Percentiles rank a stretch among this genome's conserved stretches.
Conservation (phyloP, 1,140 invertebrate species). For the Drosophila obscura region DNA sequence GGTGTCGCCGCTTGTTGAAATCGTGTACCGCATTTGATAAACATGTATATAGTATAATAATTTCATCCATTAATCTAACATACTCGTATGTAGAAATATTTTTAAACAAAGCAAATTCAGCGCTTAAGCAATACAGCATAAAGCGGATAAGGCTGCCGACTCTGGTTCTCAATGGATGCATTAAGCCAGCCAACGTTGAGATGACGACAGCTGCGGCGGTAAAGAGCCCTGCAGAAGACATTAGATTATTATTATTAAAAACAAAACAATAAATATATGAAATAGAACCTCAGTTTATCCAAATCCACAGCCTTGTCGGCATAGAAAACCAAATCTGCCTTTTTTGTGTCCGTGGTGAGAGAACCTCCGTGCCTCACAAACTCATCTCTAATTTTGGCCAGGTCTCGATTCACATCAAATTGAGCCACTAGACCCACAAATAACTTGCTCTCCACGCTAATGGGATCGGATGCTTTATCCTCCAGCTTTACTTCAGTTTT, state of each 20-base stretch:
- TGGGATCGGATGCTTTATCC: background rate
- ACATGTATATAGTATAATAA: conserved; percentile 28
- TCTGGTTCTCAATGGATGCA: conserved; percentile 38
- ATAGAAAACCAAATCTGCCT: conserved; percentile 56
- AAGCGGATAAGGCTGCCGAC: conserved; percentile 52
- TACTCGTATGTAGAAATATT: conserved; percentile 1
- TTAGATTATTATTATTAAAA: background rate
- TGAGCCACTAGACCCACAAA: conserved; percentile 55
- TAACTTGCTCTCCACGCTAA: conserved; percentile 22
- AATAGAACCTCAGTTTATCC: conserved; percentile 41
- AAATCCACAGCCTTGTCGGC: conserved; percentile 13
- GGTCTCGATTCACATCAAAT: conserved; percentile 32
- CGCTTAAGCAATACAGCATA: conserved; percentile 51
- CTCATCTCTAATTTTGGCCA: conserved; percentile 12
- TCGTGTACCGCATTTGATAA: conserved; percentile 19
- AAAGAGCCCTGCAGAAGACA: conserved; percentile 42
- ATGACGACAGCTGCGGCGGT: conserved; percentile 60
- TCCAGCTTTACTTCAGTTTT: conserved; percentile 13
- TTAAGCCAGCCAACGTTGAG: conserved; percentile 56
- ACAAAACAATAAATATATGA: background rate
- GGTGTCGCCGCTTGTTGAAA: background rate
- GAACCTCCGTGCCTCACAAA: conserved; percentile 56
- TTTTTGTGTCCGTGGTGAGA: conserved; percentile 32
- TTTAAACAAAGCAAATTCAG: background rate
- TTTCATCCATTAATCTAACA: conserved; percentile 15